These are phyloP conservation scores for Laothoe populi DNA, from an alignment of 2,888 invertebrate genomes.

Conservation along the genomic window DNA sequence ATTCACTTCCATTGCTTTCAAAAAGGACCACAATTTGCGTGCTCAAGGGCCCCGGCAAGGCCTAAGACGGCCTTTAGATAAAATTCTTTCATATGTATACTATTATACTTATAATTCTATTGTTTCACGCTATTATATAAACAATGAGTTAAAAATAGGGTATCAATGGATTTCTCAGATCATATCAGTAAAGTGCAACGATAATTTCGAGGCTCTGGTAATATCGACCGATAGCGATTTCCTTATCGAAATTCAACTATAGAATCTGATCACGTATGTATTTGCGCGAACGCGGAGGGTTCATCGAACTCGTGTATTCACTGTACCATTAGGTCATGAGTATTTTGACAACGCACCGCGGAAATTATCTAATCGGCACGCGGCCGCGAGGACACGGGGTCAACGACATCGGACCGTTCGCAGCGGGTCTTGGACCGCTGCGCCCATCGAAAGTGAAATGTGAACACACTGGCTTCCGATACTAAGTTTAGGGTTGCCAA, in stretches of 20 bases:
- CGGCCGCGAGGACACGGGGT: constrained; percentile 79
- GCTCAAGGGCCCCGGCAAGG: too few relatives aligned
- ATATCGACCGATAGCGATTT: constrained; percentile 61
- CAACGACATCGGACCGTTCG: constrained; percentile 71
- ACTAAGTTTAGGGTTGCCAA: too few relatives aligned
- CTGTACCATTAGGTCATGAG: constrained; percentile 83
- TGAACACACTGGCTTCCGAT: constrained; percentile 54
- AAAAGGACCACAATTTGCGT: too few relatives aligned
- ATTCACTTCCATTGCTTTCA: too few relatives aligned
- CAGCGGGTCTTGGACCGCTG: constrained; percentile 58
- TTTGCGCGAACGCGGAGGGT: constrained; percentile 63
- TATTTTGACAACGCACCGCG: constrained; percentile 82
- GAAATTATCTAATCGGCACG: constrained; percentile 85
- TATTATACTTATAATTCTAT: background rate
- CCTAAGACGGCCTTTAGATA: too few relatives aligned
- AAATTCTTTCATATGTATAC: too few relatives aligned
- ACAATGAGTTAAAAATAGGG: constrained; percentile 17
- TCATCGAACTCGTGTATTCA: constrained; percentile 74
- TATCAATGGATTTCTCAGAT: constrained; percentile 12
- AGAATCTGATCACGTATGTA: constrained; percentile 57
- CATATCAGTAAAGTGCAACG: constrained; percentile 22
- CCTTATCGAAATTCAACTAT: constrained; percentile 47
- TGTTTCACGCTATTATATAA: constrained; percentile 3
- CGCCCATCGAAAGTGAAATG: constrained; percentile 78
- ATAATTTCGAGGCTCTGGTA: constrained; percentile 53